Percentiles rank a stretch among this genome's conserved stretches.
These are phyloP conservation scores for Neolamprologus multifasciatus DNA, from an alignment of 2,797 vertebrate species.

Conservation along the genomic window DNA sequence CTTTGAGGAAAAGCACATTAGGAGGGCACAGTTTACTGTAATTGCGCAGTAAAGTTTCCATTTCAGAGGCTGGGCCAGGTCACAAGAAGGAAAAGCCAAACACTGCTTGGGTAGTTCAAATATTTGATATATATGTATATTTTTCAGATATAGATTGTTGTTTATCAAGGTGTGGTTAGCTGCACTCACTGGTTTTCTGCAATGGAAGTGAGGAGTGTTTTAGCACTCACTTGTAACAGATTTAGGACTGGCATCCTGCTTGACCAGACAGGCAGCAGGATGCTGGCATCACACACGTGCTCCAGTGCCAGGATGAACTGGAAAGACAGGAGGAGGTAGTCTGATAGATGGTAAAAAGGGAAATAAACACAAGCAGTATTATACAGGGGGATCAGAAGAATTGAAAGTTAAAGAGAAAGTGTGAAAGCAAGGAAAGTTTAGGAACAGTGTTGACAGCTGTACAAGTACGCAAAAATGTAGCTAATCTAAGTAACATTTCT, in stretches of 20 bases:
- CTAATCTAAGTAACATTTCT: background rate
- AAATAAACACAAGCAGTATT: background rate
- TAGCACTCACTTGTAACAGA: conserved; percentile 12
- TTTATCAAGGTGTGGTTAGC: conserved; percentile 4
- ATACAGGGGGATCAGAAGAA: background rate
- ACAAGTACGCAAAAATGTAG: background rate
- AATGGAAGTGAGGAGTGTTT: conserved; percentile 12
- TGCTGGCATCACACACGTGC: conserved; percentile 7
- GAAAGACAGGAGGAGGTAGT: background rate
- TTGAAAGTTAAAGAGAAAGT: background rate
- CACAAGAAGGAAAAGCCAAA: conserved; percentile 19
- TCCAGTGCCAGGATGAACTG: conserved; percentile 40
- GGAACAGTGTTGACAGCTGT: background rate
- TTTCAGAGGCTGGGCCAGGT: background rate
- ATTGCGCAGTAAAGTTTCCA: conserved; percentile 16
- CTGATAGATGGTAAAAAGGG: background rate
- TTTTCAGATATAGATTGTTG: background rate
- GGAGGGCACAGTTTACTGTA: background rate
- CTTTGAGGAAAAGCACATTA: background rate
- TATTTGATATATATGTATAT: conserved; percentile 20
- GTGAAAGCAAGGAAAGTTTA: background rate
- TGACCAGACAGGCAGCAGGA: conserved; percentile 51
- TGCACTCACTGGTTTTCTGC: background rate
- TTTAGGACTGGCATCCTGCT: conserved; percentile 17
- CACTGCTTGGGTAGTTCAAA: conserved; percentile 15